Evolutionary conservation across 2,888 invertebrate genomes (phyloP), one percentile per base, ranked within the genome.

Genomic region (Harmothoe impar): DNA sequence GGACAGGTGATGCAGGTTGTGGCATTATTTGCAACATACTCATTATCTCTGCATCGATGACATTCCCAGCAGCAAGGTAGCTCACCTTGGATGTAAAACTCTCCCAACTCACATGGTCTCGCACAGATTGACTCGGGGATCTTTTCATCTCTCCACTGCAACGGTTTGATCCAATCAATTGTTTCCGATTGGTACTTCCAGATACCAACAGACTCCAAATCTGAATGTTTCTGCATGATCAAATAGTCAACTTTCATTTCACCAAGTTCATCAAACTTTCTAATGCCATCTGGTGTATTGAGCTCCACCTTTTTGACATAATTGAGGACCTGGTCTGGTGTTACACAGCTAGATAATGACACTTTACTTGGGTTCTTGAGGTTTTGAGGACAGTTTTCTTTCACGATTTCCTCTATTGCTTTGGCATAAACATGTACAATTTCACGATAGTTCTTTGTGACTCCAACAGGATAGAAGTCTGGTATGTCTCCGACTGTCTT

Each of bases 61-160:
- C 93, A 93, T 20, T 93, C 91, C 93, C 93, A 93, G 43, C 91
- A 92, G 78, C 92, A 91, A 31, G 86, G 52, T 0, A 77, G 25
- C 12, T 89, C 89, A 15, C 51, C 68, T 51, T 89, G 78, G n/a
- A 89, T 77, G 51, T 89, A 52, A 43, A 89, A 68, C 52, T 89
- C 68, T 12, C 54, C 52, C 23, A 15, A 10, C 43, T 51, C 20
- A 43, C 84, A 84, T 23, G 84, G 84, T 5, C 51, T 33, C 12
- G 84, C 35, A 35, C 89, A 62, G 25, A 51, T 78, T 0, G 43
- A 72, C 29, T 35, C 33, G 0, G 52, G 89, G 10, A n/a, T 35
- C 7, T 51, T 17, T 51, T 17, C 20, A 17, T 15, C 23, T 43
- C 25, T 25, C 77, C 43, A 51, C 33, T 51, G n/a, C 20, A 77